Evolutionary conservation across 2,797 vertebrate genomes (phyloP), one percentile per base, ranked within the genome.

Genomic region (Oceanodroma leucorhoa): DNA sequence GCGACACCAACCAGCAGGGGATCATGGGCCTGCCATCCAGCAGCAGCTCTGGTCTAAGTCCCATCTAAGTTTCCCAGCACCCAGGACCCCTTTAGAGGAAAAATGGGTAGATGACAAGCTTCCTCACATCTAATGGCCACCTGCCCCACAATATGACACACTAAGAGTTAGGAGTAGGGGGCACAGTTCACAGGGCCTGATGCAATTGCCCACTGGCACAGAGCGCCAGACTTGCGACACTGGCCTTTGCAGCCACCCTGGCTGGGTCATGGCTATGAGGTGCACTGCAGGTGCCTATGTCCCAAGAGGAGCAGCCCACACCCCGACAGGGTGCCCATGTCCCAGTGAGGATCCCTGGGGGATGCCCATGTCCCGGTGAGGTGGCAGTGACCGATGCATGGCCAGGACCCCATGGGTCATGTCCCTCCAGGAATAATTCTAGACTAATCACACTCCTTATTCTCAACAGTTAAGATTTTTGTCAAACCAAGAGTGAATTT

Each of bases 1-100:
- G 50, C 12, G 9, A 19, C 20, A 34, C 16, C 36, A 38, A 0
- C 11, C 12, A 22, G 40, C 0, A 2, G 17, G 10, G 6, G 18
- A 81, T 32, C 15, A 10, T 0, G 1, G 48, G 4, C 41, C 41
- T 69, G 24, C 14, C 20, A 32, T 51, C 19, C 40, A 57, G 15
- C 22, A 62, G 45, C n/a, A 64, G 38, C 24, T 65, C 38, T 60
- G 24, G 6, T 40, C 40, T 54, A 40, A 53, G 26, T 66, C 45
- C 13, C 8, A 5, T 18, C 11, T 53, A 51, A 53, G 24, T 40
- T 64, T 30, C 36, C 22, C 54, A 34, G 4, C 41, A 71, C 45
- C 3, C 50, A 65, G 51, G 34, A 36, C 18, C 11, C 23, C 38
- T 54, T 86, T 69, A 75, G 69, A 69, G 10, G 41, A 90, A 73